A percentile compares a stretch with the other conserved stretches of the same genome.
Evolutionary conservation across 2,888 invertebrate species (phyloP).

Genomic region (Caenorhabditis sp.): DNA sequence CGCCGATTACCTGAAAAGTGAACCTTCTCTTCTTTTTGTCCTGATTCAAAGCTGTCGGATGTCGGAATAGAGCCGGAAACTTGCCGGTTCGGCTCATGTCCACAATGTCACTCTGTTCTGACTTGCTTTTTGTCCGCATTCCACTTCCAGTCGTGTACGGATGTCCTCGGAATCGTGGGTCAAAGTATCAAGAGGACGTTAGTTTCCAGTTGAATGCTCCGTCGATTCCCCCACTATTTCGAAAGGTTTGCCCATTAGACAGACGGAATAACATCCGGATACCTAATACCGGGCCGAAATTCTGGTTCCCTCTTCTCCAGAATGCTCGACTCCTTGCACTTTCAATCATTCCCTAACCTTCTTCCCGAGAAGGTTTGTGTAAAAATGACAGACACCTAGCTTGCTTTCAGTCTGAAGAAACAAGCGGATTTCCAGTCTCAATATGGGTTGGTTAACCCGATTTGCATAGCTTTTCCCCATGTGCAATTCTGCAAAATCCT

Average conservation of each 20-base stretch:
- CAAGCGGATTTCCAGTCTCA: background rate
- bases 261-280: conserved; percentile 48
- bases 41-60: conserved; percentile 19
- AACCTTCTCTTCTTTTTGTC: background rate
- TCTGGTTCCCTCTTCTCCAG: conserved; percentile 5
- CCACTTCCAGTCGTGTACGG: too few species aligned
- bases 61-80: conserved; percentile 13
- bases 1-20: background rate
- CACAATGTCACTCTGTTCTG: conserved; percentile 44
- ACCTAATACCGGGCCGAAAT: background rate
- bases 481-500: conserved; percentile 27
- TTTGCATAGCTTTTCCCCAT: conserved; percentile 4
- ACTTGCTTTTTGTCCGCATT: too few species aligned
- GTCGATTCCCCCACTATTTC: conserved; percentile 41
- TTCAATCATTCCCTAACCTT: conserved; percentile 3
- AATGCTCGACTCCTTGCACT: conserved; percentile 10
- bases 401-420: conserved; percentile 5
- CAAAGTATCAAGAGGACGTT: conserved; percentile 13
- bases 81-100: too few species aligned
- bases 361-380: background rate
- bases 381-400: background rate
- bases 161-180: too few species aligned
- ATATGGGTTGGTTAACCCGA: conserved; percentile 41
- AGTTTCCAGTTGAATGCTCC: conserved; percentile 39
- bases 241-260: conserved; percentile 38